These are phyloP conservation scores for Notospermus geniculatus DNA, from an alignment of 1,140 invertebrate genomes.

Conservation along the genomic window DNA sequence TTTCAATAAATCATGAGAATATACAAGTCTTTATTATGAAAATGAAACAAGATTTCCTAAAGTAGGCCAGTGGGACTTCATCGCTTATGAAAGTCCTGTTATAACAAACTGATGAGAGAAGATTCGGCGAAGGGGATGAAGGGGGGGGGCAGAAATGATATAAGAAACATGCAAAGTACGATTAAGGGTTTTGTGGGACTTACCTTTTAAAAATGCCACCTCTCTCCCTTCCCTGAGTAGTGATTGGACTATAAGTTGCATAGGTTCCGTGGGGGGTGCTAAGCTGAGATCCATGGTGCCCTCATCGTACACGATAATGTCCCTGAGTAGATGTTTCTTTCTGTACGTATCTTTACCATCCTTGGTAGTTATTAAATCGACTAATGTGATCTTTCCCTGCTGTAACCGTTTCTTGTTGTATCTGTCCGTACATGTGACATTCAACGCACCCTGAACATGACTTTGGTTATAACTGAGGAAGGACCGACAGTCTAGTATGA, in stretches of 20 bases:
- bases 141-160: too few relatives aligned
- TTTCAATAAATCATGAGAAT: too few relatives aligned
- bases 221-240: conserved; percentile 71
- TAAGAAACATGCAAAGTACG: too few relatives aligned
- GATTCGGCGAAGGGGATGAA: too few relatives aligned
- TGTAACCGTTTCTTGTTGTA: conserved; percentile 70
- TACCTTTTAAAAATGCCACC: conserved; percentile 69
- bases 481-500: conserved; percentile 70
- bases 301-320: conserved; percentile 73
- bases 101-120: too few relatives aligned
- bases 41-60: too few relatives aligned
- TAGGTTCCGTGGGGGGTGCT: conserved; percentile 62
- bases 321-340: conserved; percentile 54
- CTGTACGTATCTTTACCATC: conserved; percentile 66
- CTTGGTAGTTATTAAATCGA: conserved; percentile 66
- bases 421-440: conserved; percentile 73
- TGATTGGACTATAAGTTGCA: conserved; percentile 68
- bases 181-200: too few relatives aligned
- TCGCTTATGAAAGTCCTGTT: too few relatives aligned
- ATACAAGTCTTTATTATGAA: too few relatives aligned
- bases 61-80: too few relatives aligned
- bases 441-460: conserved; percentile 72
- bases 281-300: conserved; percentile 42
- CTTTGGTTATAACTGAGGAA: conserved; percentile 71
- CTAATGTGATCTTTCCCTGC: conserved; percentile 66